Base-by-base conservation (phyloP, 2,797 vertebrate genomes). In the Emydoidea blandingii region DNA sequence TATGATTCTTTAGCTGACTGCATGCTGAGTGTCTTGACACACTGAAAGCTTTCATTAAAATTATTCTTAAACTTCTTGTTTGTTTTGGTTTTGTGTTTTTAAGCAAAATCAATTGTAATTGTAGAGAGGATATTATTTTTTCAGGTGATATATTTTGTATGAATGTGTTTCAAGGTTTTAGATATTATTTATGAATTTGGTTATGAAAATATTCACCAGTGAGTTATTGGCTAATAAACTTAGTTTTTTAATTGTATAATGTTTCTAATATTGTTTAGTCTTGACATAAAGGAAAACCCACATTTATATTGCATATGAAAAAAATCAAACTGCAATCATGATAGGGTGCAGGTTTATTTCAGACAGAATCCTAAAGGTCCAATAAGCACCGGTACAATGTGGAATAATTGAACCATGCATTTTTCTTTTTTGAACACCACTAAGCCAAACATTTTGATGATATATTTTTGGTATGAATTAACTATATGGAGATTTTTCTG, bases 1-100 rank as follows among this genome's bases (percentile, higher is more conserved):
- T 31, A 52, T 91, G 54, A 89, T 81, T 49, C n/a, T 90, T 78
- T 92, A 85, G 95, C 96, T 95, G 91, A 10, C 80, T 89, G 93
- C 92, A 87, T 56, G 91, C 6, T 85, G 57, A 12, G 31, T 90
- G 59, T 91, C 93, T 68, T 95, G 68, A n/a, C 19, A 78, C 27
- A 91, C 87, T 83, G 59, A 90, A 81, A 21, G 44, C 76, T 93
- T 95, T 88, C 78, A 54, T 12, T 41, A 49, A 74, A 62, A 41
- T 82, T 59, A 59, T 57, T 80, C 90, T 68, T 93, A 89, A 97
- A 85, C 44, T 90, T 79, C 82, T 92, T 80, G 37, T 52, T 31
- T 88, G 85, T 88, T 90, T 96, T 62, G 93, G 87, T 34, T 94
- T 92, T 95, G 92, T 81, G 91, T 37, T 68, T 72, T 72, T 37